Percentiles rank a stretch among this genome's conserved stretches.
These are phyloP conservation scores for Macrotus californicus DNA, from an alignment of 2,113 vertebrate species.

Conservation along the genomic window DNA sequence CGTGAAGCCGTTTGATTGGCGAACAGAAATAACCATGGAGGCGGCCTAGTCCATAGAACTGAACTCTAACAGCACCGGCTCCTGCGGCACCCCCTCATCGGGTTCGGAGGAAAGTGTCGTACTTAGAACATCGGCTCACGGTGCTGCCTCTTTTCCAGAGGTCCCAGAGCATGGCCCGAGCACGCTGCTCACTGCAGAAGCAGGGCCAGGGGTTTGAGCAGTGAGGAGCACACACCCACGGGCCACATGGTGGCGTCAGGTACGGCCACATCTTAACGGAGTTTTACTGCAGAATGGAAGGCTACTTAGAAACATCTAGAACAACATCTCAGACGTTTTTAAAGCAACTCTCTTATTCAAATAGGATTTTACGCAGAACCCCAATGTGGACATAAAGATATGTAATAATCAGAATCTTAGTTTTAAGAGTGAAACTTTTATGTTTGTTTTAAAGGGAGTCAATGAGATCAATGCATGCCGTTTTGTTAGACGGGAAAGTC, in stretches of 20 bases:
- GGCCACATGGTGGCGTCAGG: neutral
- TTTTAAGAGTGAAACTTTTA: constrained; percentile 1
- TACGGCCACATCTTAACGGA: neutral
- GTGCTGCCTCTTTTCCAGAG: neutral
- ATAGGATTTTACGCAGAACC: constrained; percentile 1
- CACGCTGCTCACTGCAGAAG: neutral
- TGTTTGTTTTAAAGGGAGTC: neutral
- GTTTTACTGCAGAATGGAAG: neutral
- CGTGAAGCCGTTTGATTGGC: neutral
- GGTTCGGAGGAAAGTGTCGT: neutral
- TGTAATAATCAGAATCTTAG: neutral
- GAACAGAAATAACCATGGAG: neutral
- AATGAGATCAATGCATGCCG: neutral
- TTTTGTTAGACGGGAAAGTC: neutral
- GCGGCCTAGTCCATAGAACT: neutral
- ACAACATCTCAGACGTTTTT: neutral
- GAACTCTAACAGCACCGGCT: neutral
- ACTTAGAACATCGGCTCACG: neutral
- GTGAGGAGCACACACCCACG: neutral
- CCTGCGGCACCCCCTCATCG: neutral
- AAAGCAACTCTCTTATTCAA: neutral
- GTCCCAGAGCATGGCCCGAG: neutral
- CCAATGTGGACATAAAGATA: neutral
- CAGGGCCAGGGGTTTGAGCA: neutral
- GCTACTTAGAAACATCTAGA: neutral